Percentiles rank a stretch among this genome's conserved stretches.
These are phyloP conservation scores for Stegostoma tigrinum DNA, from an alignment of 2,113 vertebrate genomes.

Conservation along the genomic window DNA sequence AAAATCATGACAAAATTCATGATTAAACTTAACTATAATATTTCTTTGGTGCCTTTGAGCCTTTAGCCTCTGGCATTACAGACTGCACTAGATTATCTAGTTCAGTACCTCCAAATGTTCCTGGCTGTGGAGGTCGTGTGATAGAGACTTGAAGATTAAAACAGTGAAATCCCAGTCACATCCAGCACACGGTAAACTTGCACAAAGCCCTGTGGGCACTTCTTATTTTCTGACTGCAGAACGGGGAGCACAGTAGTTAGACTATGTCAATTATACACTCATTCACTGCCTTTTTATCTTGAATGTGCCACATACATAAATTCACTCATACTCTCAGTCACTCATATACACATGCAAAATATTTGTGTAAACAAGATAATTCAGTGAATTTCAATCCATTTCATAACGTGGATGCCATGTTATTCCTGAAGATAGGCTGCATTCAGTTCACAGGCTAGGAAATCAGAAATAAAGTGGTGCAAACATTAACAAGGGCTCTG, in stretches of 20 bases:
- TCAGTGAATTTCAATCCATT: background rate
- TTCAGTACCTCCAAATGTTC: background rate
- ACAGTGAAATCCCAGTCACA: background rate
- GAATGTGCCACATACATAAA: too few relatives aligned
- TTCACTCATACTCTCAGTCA: too few relatives aligned
- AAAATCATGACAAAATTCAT: background rate
- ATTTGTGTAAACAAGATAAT: background rate
- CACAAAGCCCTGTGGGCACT: too few relatives aligned
- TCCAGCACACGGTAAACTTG: background rate
- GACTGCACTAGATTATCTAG: background rate
- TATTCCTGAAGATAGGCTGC: background rate
- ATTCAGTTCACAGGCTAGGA: background rate
- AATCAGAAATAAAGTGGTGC: background rate
- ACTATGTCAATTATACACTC: background rate
- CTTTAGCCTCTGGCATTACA: background rate
- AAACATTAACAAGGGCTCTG: background rate
- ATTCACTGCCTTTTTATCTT: background rate
- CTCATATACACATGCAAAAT: too few relatives aligned
- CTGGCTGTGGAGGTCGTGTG: background rate
- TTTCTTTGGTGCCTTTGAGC: background rate
- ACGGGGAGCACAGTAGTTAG: background rate
- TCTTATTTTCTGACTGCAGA: background rate
- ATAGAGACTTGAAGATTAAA: background rate
- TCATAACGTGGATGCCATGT: background rate
- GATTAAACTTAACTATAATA: background rate